Conservation (phyloP, 1,140 invertebrate genomes). For the Zaprionus davidi region DNA sequence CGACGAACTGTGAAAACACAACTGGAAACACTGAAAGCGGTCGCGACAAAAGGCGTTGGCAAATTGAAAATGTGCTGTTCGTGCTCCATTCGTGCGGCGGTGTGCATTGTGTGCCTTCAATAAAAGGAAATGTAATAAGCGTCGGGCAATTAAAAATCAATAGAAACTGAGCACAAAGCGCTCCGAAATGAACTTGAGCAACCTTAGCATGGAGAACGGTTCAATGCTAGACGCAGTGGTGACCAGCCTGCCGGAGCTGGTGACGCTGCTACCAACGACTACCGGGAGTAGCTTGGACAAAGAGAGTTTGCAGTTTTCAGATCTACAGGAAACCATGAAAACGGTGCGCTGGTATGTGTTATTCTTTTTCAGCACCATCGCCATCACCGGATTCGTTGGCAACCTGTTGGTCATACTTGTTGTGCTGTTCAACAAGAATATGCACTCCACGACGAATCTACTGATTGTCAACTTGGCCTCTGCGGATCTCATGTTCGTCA, state of each 20-base stretch:
- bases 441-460: conserved; percentile 96
- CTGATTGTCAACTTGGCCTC: conserved; percentile 94
- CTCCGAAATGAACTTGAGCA: neutral
- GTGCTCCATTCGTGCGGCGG: neutral
- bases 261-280: neutral
- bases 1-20: conserved; percentile 63
- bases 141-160: conserved; percentile 34
- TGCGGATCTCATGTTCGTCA: conserved; percentile 96
- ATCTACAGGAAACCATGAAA: conserved; percentile 47
- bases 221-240: neutral
- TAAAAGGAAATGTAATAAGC: conserved; percentile 56
- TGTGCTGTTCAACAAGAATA: conserved; percentile 93
- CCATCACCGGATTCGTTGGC: conserved; percentile 93
- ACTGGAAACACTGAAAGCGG: neutral
- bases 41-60: conserved; percentile 8
- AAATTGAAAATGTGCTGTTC: conserved; percentile 49
- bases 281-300: conserved; percentile 17
- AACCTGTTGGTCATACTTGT: conserved; percentile 94
- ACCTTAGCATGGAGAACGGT: conserved; percentile 11
- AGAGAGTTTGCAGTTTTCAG: neutral
- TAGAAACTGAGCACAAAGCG: conserved; percentile 8
- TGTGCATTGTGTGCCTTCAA: conserved; percentile 28
- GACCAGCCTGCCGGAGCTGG: neutral
- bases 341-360: conserved; percentile 87
- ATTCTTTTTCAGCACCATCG: conserved; percentile 94